Evolutionary conservation across 2,113 vertebrate genomes (phyloP).

Genomic region (Chaenogobius annularis): DNA sequence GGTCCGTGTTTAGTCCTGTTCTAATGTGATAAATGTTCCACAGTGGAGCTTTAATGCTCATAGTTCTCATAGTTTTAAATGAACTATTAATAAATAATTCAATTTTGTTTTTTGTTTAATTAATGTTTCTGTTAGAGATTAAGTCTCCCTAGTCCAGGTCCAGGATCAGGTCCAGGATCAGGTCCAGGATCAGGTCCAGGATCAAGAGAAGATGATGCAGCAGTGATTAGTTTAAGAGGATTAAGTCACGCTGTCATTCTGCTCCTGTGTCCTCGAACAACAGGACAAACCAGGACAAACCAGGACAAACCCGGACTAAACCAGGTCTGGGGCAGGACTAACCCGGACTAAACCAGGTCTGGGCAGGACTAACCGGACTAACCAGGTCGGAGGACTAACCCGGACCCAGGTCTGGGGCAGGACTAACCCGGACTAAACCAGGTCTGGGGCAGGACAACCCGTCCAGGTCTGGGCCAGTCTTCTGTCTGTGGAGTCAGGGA

Average conservation of each 20-base stretch:
- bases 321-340: neutral
- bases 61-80: no score
- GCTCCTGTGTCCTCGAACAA: neutral
- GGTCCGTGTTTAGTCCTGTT: no score
- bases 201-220: neutral
- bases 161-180: neutral
- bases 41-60: no score
- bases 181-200: neutral
- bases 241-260: neutral
- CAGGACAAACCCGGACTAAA: neutral
- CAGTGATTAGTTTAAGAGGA: conserved; percentile 7
- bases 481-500: no score
- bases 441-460: neutral
- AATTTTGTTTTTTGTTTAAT: no score
- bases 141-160: no score
- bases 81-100: no score
- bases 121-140: no score
- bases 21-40: no score
- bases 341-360: neutral
- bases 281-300: neutral
- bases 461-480: no score
- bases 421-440: neutral
- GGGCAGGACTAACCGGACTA: neutral
- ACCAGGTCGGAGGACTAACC: neutral
- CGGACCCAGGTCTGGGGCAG: neutral